These are phyloP conservation scores for Cettia cetti DNA, from an alignment of 2,113 vertebrate genomes.

Conservation along the genomic window DNA sequence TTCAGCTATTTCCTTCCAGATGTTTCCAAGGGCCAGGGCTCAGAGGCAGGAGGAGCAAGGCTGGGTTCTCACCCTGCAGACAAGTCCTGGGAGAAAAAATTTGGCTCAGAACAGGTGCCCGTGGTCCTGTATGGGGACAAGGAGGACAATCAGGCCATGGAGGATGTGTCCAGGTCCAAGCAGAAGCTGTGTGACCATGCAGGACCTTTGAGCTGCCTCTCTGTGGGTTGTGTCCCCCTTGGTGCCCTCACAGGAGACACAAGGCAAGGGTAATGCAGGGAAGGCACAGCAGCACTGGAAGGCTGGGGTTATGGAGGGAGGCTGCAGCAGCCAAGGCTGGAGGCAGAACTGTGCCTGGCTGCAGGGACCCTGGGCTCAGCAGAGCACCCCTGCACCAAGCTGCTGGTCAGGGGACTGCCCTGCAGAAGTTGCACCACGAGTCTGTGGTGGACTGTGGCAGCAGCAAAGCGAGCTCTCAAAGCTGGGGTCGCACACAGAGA, in stretches of 20 bases:
- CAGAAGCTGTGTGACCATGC: background rate
- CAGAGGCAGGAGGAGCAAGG: background rate
- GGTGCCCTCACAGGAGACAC: background rate
- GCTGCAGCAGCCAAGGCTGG: background rate
- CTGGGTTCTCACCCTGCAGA: background rate
- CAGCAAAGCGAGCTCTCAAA: background rate
- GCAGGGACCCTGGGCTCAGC: background rate
- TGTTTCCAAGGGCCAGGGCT: slow-evolving; percentile 13
- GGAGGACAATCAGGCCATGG: background rate
- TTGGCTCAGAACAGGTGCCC: background rate
- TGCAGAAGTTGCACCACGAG: accelerated
- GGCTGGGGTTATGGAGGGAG: background rate
- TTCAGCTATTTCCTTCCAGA: slow-evolving; percentile 61
- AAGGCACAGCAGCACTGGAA: background rate
- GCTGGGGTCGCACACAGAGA: accelerated
- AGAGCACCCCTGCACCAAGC: background rate
- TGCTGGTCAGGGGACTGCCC: background rate
- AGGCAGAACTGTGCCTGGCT: accelerated
- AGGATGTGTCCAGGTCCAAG: background rate
- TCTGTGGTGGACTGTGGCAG: background rate
- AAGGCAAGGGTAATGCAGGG: background rate
- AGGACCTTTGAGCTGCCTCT: background rate
- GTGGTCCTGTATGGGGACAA: background rate
- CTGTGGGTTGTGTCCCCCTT: background rate
- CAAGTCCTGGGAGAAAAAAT: background rate